These are phyloP conservation scores for Lysandra coridon DNA, from an alignment of 2,888 invertebrate species.

Conservation along the genomic window DNA sequence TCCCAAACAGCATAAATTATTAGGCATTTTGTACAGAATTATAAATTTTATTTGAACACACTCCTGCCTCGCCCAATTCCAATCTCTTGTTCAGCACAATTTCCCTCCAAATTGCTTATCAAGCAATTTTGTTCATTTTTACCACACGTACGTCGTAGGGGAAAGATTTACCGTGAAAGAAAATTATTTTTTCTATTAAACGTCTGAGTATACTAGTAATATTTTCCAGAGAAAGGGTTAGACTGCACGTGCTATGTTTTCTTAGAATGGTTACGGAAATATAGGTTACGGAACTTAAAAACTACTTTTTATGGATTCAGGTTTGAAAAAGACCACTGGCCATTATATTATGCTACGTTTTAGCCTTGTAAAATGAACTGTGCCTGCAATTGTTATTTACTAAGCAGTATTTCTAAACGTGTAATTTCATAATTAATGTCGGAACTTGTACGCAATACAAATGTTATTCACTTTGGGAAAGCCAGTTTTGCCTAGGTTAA, in stretches of 20 bases:
- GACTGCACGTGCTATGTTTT: neutral
- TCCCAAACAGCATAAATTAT: neutral
- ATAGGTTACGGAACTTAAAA: neutral
- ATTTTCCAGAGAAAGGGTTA: neutral
- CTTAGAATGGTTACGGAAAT: neutral
- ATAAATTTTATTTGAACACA: slow-evolving; percentile 15
- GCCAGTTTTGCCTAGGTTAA: neutral
- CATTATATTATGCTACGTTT: too few relatives aligned
- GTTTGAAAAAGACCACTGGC: too few relatives aligned
- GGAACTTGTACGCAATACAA: neutral
- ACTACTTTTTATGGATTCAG: too few relatives aligned
- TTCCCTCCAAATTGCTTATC: slow-evolving; percentile 16
- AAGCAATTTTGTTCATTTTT: slow-evolving; percentile 19
- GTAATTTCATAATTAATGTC: neutral
- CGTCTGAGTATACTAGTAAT: neutral
- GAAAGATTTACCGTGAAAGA: neutral
- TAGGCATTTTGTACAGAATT: neutral
- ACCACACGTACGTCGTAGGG: neutral
- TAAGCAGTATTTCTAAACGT: neutral
- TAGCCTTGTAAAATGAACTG: too few relatives aligned
- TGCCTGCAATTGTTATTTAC: neutral
- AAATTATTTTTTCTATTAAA: neutral
- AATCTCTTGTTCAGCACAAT: slow-evolving; percentile 22
- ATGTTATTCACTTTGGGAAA: neutral
- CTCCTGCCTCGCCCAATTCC: neutral